Evolutionary conservation across 2,113 vertebrate species (phyloP), one percentile per base, ranked within the genome.

Genomic region (Macroglossus sobrinus): DNA sequence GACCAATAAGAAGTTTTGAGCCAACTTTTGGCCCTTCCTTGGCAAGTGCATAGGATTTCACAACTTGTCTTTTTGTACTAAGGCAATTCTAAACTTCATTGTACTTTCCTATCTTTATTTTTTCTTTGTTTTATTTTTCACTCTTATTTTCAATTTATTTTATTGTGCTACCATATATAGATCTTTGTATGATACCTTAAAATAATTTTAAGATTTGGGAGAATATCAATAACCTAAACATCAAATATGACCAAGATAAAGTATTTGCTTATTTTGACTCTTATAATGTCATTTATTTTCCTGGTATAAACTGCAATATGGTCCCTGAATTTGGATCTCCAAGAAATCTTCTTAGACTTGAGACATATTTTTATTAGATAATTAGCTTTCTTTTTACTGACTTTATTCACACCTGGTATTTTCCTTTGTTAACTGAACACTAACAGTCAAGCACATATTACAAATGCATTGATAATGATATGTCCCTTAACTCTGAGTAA

Each of bases 401-500:
- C 94, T 90, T 92, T 43, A 87, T 71, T 93, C 24, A 45, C 69
- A 92, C 47, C 66, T 94, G 33, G 18, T 66, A 69, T 80, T 93
- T 94, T 79, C n/a, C 43, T 43, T 64, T 95, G 81, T 90, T 94
- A 96, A 40, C n/a, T 33, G 72, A 84, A 71, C 26, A 14, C 33
- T 71, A 78, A 35, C 22, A 4, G 0, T 47, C 72, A 59, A 76
- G 63, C 9, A 45, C 43, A 12, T 88, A 74, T 92, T 95, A 94
- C 82, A 93, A 94, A 95, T n/a, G 9, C 22, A 38, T 74, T 30
- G 63, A 97, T 95, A 85, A 94, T 89, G 66, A 87, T 86, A 79
- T 88, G 19, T 38, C 84, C 84, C 82, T 86, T 95, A 94, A 89
- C 63, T 89, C 74, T 78, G 94, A 91, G 69, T 82, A 88, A 82